Conservation (phyloP, 2,797 vertebrate genomes). For the Enteromius argenteus region DNA sequence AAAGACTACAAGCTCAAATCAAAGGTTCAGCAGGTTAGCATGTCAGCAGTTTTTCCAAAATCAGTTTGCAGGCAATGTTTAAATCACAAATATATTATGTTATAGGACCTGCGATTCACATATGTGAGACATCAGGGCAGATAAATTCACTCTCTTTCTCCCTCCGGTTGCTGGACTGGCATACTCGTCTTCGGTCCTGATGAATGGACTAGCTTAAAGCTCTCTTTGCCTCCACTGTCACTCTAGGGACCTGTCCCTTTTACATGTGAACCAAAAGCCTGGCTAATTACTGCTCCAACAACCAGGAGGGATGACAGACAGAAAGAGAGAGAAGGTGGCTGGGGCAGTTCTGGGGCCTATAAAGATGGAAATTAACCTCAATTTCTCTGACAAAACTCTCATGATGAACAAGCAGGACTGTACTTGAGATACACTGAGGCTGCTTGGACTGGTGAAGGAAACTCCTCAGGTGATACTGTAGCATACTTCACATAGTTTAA, state of each 20-base stretch:
- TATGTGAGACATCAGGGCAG: slow-evolving; percentile 65
- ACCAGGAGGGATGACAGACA: slow-evolving; percentile 39
- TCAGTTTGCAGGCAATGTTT: background rate
- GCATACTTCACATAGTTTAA: slow-evolving; percentile 56
- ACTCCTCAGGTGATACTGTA: slow-evolving; percentile 49
- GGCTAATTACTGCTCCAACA: slow-evolving; percentile 65
- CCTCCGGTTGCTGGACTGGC: slow-evolving; percentile 38
- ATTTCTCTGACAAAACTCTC: slow-evolving; percentile 42
- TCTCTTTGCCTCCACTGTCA: slow-evolving; percentile 51
- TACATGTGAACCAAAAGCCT: slow-evolving; percentile 59
- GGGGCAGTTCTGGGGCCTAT: slow-evolving; percentile 42
- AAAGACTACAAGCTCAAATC: background rate
- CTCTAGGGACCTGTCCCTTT: slow-evolving; percentile 59
- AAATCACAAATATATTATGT: background rate
- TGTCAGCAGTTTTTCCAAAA: background rate
- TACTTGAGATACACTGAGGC: slow-evolving; percentile 31
- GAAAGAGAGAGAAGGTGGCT: background rate
- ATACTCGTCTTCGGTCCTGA: slow-evolving; percentile 66
- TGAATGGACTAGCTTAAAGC: slow-evolving; percentile 74
- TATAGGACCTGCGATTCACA: slow-evolving; percentile 5
- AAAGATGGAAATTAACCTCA: slow-evolving; percentile 59
- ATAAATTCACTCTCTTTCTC: slow-evolving; percentile 70
- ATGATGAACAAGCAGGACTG: slow-evolving; percentile 45
- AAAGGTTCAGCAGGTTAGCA: no score
- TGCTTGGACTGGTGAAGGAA: background rate